These are phyloP conservation scores for Brachionichthys hirsutus DNA, from an alignment of 2,113 vertebrate genomes.

Conservation along the genomic window DNA sequence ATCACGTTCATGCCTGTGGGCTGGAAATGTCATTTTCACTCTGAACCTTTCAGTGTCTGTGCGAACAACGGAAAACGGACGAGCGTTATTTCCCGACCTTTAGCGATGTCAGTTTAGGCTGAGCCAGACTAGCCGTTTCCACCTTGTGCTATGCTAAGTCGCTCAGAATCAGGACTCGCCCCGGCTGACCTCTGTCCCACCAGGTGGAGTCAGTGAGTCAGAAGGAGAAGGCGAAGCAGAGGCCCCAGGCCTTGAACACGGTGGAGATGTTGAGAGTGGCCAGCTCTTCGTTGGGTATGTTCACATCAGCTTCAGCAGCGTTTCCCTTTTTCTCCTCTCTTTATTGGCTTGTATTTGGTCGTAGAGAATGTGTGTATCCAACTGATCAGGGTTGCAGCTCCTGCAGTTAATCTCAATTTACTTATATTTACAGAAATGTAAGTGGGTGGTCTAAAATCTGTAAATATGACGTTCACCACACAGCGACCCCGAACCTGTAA, in stretches of 20 bases:
- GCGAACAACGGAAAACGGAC: too few species aligned
- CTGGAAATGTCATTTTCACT: too few species aligned
- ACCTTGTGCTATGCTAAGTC: too few species aligned
- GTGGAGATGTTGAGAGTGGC: conserved; percentile 97
- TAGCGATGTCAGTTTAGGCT: background rate
- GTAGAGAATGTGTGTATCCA: background rate
- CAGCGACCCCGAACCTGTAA: too few species aligned
- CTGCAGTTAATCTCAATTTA: too few species aligned
- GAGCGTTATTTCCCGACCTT: background rate
- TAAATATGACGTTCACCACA: too few species aligned
- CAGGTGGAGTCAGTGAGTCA: conserved; percentile 93
- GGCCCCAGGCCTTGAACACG: conserved; percentile 93
- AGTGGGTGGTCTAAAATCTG: too few species aligned
- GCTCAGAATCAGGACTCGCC: background rate
- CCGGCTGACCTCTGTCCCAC: background rate
- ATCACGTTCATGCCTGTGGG: too few species aligned
- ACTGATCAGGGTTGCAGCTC: background rate
- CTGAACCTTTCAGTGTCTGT: too few species aligned
- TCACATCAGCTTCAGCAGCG: background rate
- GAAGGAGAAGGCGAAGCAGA: conserved; percentile 96
- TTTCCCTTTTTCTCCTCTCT: background rate
- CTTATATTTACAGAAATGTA: too few species aligned
- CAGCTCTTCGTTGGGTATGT: conserved; percentile 90
- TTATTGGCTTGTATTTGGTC: background rate
- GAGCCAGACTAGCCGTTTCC: too few species aligned